Percentiles rank a stretch among this genome's conserved stretches.
Conservation (phyloP, 2,113 vertebrate species). For the Percopsis transmontana region DNA sequence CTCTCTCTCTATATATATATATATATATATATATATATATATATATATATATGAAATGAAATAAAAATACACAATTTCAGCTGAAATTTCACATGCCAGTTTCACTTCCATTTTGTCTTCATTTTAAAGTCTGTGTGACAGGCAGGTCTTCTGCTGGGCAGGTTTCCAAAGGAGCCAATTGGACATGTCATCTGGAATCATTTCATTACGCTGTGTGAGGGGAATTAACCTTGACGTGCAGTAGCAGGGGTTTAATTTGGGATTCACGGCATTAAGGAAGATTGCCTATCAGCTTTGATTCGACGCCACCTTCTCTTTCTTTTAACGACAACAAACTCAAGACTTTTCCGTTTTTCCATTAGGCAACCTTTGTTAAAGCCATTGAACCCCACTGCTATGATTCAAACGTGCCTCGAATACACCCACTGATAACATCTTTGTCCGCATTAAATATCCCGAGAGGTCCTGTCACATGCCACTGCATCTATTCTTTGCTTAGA, state of each 20-base stretch:
- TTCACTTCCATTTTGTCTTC: conserved; percentile 88
- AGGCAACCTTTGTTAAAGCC: too few relatives aligned
- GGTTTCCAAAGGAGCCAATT: conserved; percentile 86
- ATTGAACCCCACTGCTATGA: too few relatives aligned
- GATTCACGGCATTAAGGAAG: conserved; percentile 78
- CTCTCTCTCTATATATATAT: too few relatives aligned
- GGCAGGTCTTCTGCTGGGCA: conserved; percentile 85
- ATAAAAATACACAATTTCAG: conserved; percentile 85
- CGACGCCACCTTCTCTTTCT: conserved; percentile 38
- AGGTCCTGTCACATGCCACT: too few relatives aligned
- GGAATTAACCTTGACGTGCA: conserved; percentile 92
- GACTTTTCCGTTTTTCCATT: too few relatives aligned
- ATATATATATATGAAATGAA: too few relatives aligned
- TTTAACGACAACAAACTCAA: conserved; percentile 3
- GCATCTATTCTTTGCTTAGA: too few relatives aligned
- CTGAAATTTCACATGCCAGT: conserved; percentile 82
- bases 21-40: too few relatives aligned
- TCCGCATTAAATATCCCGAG: too few relatives aligned
- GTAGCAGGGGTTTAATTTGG: conserved; percentile 90
- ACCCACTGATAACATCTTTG: too few relatives aligned
- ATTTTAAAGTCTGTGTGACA: conserved; percentile 90
- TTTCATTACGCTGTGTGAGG: conserved; percentile 84
- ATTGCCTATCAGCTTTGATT: conserved; percentile 63
- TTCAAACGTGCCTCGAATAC: too few relatives aligned
- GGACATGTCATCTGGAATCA: conserved; percentile 93